Conservation (phyloP, 2,113 vertebrate genomes). For the Eulemur rufifrons region DNA sequence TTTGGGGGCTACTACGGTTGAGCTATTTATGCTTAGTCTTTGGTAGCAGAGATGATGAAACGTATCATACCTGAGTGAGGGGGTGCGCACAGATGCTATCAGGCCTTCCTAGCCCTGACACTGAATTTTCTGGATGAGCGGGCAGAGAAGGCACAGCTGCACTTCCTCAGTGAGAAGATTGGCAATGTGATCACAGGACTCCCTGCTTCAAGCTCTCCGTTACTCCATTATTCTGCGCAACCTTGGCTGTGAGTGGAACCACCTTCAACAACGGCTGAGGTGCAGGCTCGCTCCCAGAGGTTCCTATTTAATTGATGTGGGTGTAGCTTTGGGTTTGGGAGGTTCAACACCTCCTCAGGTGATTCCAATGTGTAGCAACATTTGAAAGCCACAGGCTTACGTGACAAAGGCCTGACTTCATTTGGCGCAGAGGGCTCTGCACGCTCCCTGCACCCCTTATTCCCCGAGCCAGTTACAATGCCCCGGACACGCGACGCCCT, state of each 20-base stretch:
- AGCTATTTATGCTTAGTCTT: not conserved
- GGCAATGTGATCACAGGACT: not conserved
- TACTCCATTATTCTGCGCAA: not conserved
- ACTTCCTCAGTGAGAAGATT: not conserved
- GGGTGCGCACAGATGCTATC: not conserved
- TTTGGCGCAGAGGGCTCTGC: not conserved
- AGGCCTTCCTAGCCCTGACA: not conserved
- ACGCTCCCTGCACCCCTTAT: not conserved
- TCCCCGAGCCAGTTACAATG: not conserved
- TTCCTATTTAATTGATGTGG: not conserved
- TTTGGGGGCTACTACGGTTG: not conserved
- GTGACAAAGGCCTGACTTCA: not conserved
- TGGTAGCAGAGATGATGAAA: not conserved
- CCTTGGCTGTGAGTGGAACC: not conserved
- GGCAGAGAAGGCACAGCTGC: not conserved
- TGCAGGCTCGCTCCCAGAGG: not conserved
- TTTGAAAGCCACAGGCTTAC: not conserved
- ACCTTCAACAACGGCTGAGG: not conserved
- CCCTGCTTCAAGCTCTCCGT: not conserved
- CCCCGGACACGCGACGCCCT: not conserved
- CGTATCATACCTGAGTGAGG: not conserved
- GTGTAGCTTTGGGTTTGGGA: not conserved
- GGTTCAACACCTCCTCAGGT: not conserved
- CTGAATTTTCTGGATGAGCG: not conserved
- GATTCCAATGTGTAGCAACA: not conserved